These are phyloP conservation scores for Contarinia nasturtii DNA, from an alignment of 1,140 invertebrate species.

Conservation along the genomic window DNA sequence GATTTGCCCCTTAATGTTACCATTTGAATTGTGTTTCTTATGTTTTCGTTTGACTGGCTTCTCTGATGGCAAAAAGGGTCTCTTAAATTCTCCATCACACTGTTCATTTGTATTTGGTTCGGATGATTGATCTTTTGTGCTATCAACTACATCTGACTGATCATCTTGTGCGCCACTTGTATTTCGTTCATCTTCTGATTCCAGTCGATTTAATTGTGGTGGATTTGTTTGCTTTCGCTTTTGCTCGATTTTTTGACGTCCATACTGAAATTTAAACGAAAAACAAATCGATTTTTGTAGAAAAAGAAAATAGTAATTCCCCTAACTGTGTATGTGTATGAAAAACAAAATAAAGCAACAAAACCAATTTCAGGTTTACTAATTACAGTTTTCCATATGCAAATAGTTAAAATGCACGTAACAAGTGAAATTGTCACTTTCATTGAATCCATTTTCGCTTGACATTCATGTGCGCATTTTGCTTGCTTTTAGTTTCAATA, in stretches of 20 bases:
- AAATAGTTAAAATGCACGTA: too few species aligned
- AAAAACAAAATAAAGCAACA: too few species aligned
- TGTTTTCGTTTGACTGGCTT: constrained; percentile 3
- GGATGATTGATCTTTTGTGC: not conserved
- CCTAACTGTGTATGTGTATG: not conserved
- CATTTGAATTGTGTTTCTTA: constrained; percentile 6
- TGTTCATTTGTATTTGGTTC: not conserved
- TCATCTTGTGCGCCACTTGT: constrained; percentile 1
- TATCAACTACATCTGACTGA: not conserved
- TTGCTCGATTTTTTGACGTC: constrained; percentile 57
- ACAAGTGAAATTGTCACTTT: too few species aligned
- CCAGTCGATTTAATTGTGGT: constrained; percentile 31
- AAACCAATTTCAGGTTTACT: not conserved
- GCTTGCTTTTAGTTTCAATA: too few species aligned
- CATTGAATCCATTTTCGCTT: too few species aligned
- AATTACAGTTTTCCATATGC: not conserved
- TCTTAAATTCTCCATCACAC: not conserved
- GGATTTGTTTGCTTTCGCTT: constrained; percentile 35
- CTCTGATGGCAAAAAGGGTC: constrained; percentile 4
- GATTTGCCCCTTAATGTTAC: too few species aligned
- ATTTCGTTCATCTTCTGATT: constrained; percentile 26
- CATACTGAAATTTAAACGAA: constrained; percentile 41
- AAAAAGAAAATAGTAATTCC: not conserved
- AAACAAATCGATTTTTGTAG: constrained; percentile 4
- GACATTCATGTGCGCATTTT: too few species aligned